Evolutionary conservation across 2,113 vertebrate species (phyloP).

Genomic region (Neolamprologus modestus): DNA sequence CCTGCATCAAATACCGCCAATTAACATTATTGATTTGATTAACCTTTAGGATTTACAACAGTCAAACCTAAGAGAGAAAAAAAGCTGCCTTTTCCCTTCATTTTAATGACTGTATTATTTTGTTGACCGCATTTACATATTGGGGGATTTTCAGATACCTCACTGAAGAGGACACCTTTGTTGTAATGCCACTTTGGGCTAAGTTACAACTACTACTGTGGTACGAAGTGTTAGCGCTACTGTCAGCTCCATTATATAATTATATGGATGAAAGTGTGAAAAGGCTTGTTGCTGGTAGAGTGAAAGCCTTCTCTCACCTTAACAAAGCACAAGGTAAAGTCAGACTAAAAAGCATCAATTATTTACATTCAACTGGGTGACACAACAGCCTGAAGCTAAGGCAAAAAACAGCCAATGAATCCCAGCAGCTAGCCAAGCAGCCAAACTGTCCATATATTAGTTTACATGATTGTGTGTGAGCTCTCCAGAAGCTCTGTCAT

Average conservation of each 20-base stretch:
- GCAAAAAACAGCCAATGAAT: not conserved
- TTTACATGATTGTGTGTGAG: not conserved
- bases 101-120: not conserved
- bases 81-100: not conserved
- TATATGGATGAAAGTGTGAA: not conserved
- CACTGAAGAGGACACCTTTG: not conserved
- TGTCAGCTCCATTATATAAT: not conserved
- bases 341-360: conserved; percentile 13
- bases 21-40: not conserved
- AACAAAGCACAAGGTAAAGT: not conserved
- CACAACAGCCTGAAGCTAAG: not conserved
- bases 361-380: not conserved
- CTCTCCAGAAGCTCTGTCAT: not conserved
- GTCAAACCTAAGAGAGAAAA: not conserved
- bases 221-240: not conserved
- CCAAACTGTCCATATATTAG: not conserved
- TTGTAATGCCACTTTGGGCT: not conserved
- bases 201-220: not conserved
- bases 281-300: not conserved
- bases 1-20: not conserved
- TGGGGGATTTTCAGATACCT: not conserved
- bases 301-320: not conserved
- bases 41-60: not conserved
- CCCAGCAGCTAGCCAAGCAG: not conserved
- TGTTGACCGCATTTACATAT: not conserved